phyloP scores from a whole-genome alignment of 2,797 vertebrate species.

The Typhlichthys subterraneus region DNA sequence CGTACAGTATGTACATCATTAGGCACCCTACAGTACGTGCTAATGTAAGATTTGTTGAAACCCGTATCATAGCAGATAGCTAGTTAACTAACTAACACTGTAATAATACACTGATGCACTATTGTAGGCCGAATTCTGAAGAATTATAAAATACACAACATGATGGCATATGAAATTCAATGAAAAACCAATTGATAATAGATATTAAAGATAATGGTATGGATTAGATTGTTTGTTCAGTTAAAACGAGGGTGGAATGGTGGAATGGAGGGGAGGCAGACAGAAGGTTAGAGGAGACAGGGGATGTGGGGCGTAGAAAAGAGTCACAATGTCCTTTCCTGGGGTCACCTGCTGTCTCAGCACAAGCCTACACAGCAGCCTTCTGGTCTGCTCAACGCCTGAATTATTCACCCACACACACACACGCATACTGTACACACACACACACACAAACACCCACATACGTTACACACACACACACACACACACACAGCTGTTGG shows the following conservation, averaged over 20 bases:
- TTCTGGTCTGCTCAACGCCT: conserved; percentile 52
- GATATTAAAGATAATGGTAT: not conserved
- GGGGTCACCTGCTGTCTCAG: conserved; percentile 76
- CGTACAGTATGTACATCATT: too few species aligned
- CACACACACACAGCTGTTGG: not conserved
- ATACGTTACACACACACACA: conserved; percentile 5
- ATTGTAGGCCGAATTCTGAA: too few species aligned
- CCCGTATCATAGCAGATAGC: too few species aligned
- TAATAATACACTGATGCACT: too few species aligned
- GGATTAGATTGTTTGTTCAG: not conserved
- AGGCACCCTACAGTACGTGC: too few species aligned
- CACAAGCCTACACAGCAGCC: conserved; percentile 56
- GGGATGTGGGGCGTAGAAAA: not conserved
- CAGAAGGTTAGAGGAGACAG: conserved; percentile 17
- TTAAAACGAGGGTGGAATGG: conserved; percentile 31
- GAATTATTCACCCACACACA: conserved; percentile 76
- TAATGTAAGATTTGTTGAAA: too few species aligned
- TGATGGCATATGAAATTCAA: too few species aligned
- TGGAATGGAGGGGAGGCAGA: conserved; percentile 28
- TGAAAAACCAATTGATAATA: too few species aligned
- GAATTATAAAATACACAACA: too few species aligned
- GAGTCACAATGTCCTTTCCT: conserved; percentile 59
- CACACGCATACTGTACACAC: not conserved
- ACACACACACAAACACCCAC: not conserved
- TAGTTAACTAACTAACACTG: too few species aligned